These are phyloP conservation scores for Plutella xylostella DNA, from an alignment of 2,888 invertebrate species.

Conservation along the genomic window DNA sequence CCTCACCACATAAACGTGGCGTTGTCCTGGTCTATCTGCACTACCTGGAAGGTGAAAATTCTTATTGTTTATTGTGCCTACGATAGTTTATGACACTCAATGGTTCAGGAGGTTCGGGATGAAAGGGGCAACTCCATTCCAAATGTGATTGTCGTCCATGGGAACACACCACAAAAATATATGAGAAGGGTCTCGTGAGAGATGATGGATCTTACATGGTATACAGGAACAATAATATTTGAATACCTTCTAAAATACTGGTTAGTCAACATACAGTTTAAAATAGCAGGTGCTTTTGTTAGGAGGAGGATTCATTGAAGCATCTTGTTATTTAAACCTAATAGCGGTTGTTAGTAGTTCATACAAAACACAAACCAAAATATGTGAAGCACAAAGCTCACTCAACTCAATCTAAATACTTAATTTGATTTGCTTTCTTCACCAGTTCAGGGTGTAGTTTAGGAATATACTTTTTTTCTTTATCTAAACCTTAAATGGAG, in stretches of 20 bases:
- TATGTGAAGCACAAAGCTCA: background rate
- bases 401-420: conserved; percentile 29
- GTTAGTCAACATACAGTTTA: too few relatives aligned
- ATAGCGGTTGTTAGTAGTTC: background rate
- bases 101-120: background rate
- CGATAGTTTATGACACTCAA: too few relatives aligned
- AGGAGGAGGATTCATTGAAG: too few relatives aligned
- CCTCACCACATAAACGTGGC: conserved; percentile 88
- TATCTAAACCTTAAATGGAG: conserved; percentile 54
- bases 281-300: too few relatives aligned
- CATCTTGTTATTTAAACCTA: too few relatives aligned
- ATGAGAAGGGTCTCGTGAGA: background rate
- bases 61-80: too few relatives aligned
- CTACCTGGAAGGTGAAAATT: conserved; percentile 71
- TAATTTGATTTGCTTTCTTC: conserved; percentile 58
- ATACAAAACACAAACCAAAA: background rate
- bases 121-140: background rate
- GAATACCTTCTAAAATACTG: too few relatives aligned
- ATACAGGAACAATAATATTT: too few relatives aligned
- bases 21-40: conserved; percentile 86
- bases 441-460: conserved; percentile 54
- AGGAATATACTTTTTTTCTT: conserved; percentile 40
- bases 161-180: background rate
- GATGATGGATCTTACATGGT: too few relatives aligned
- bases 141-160: background rate